phyloP scores from a whole-genome alignment of 1,140 invertebrate species.

The Tetragnatha versicolor region DNA sequence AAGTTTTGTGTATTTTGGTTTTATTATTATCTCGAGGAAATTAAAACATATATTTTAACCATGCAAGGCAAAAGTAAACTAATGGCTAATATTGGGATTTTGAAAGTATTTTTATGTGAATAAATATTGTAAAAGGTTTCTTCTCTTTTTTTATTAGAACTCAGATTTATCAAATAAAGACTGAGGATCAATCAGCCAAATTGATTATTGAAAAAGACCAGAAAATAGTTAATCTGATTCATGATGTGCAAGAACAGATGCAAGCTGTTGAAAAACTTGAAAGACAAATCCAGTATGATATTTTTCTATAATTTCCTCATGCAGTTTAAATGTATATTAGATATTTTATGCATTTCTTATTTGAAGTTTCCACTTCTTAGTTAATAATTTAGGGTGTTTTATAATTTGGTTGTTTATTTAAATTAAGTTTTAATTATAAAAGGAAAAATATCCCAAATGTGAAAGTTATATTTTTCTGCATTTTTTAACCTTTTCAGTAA shows the following conservation, averaged over 20 bases:
- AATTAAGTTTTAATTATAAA: too few relatives aligned
- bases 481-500: too few relatives aligned
- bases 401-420: not conserved
- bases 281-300: conserved; percentile 30
- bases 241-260: conserved; percentile 37
- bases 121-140: not conserved
- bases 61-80: too few relatives aligned
- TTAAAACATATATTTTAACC: too few relatives aligned
- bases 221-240: conserved; percentile 41
- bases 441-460: too few relatives aligned
- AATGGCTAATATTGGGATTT: too few relatives aligned
- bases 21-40: too few relatives aligned
- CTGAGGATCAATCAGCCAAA: not conserved
- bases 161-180: conserved; percentile 30
- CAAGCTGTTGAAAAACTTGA: conserved; percentile 48
- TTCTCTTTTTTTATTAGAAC: conserved; percentile 19
- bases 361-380: not conserved
- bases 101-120: too few relatives aligned
- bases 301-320: not conserved
- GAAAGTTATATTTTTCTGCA: too few relatives aligned
- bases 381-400: not conserved
- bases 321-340: not conserved
- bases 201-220: conserved; percentile 39
- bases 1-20: too few relatives aligned
- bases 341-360: not conserved